Evolutionary conservation across 2,888 invertebrate species (phyloP).

Genomic region (Tenthredo amoena): DNA sequence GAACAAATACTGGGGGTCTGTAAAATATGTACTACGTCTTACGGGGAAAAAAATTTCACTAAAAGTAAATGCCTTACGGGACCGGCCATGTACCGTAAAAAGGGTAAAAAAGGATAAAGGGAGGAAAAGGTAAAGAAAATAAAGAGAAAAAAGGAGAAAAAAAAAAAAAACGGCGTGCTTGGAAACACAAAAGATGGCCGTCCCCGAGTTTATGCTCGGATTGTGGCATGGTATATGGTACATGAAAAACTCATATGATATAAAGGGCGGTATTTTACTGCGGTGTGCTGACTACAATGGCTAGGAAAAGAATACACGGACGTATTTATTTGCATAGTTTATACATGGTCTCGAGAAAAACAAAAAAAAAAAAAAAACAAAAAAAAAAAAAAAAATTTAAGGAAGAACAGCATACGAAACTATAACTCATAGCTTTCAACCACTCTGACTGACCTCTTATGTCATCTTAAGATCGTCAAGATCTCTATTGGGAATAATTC

Average conservation of each 20-base stretch:
- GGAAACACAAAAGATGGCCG: slow-evolving; percentile 55
- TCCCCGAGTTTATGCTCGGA: slow-evolving; percentile 58
- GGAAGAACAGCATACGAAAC: slow-evolving; percentile 31
- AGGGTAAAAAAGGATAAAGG: slow-evolving; percentile 53
- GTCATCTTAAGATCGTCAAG: neutral
- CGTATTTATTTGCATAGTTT: slow-evolving; percentile 69
- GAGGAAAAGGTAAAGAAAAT: slow-evolving; percentile 7
- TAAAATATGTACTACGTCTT: slow-evolving; percentile 48
- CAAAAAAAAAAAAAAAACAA: neutral
- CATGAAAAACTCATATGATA: slow-evolving; percentile 69
- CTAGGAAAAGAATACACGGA: slow-evolving; percentile 69
- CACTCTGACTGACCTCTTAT: neutral
- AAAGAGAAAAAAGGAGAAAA: slow-evolving; percentile 5
- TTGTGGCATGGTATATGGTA: slow-evolving; percentile 55
- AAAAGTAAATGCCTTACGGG: slow-evolving; percentile 53
- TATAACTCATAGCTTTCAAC: slow-evolving; percentile 11
- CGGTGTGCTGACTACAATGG: slow-evolving; percentile 67
- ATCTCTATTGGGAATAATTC: neutral
- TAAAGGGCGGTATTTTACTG: slow-evolving; percentile 70
- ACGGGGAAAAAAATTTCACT: slow-evolving; percentile 48
- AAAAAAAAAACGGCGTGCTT: slow-evolving; percentile 39
- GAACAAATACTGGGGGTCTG: slow-evolving; percentile 5
- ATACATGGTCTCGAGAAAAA: slow-evolving; percentile 54
- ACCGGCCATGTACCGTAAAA: slow-evolving; percentile 53
- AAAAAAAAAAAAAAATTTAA: neutral